Base-by-base conservation (phyloP, 2,888 invertebrate species). In the Sinodicranocentrus sp. region DNA sequence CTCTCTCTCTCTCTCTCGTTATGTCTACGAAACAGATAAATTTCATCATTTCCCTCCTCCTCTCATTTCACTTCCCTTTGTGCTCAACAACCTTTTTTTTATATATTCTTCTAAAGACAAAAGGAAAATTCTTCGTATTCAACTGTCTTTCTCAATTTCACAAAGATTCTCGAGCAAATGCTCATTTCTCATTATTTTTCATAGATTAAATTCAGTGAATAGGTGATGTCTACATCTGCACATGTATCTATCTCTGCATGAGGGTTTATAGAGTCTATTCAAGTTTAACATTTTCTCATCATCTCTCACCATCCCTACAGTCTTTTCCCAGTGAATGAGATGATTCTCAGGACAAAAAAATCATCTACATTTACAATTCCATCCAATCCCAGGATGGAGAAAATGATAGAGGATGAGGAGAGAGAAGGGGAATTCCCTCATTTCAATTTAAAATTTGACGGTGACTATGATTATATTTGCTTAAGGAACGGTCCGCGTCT, bases 371-470 rank as follows among this genome's bases (percentile, higher is more conserved):
- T 84, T 78, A 84, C 84, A 84, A 84, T 84, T 84, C 78, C 68
- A 84, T 78, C 84, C 84, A 84, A 84, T 84, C 84, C 84, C 84
- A 84, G 78, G 67, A 78, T 78, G 70, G 83, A 77, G 83, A 82
- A 82, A 82, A 82, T 82, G 83, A 77, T 61, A 71, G 68, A 82
- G 71, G 71, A 26, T 28, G 39, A 23, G 57, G 78, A 68, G 28
- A 33, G 72, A 54, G 82, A 85, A 70, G 77, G 77, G 79, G 76
- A 76, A 84, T 78, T 82, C 79, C 78, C 84, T 82, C 86, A 86
- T 86, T 86, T 86, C 85, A 86, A 85, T 86, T 85, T 85, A 86
- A 86, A 85, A 86, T 86, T 86, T 86, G 86, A 85, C 84, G 84
- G 79, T 79, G 84, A 84, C 84, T 84, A 78, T 84, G 84, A 84